Conservation (phyloP, 2,113 vertebrate species). For the Cromileptes altivelis region DNA sequence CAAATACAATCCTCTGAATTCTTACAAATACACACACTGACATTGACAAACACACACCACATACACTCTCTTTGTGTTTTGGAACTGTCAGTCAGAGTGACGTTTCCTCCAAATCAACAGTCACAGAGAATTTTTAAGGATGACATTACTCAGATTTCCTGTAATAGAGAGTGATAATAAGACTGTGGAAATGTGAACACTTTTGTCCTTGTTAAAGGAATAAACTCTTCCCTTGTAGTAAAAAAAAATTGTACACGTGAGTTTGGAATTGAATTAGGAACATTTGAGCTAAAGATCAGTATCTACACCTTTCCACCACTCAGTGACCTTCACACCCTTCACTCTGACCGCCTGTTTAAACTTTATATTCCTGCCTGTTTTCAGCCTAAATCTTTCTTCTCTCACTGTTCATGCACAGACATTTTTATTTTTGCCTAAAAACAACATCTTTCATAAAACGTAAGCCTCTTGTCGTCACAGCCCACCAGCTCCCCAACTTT, state of each 20-base stretch:
- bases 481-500: slow-evolving; percentile 15
- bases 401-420: background rate
- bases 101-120: slow-evolving; percentile 2
- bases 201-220: background rate
- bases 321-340: background rate
- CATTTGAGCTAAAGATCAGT: background rate
- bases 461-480: slow-evolving; percentile 4
- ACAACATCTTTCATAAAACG: background rate
- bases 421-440: background rate
- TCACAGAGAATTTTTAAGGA: slow-evolving; percentile 1
- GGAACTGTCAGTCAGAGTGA: background rate
- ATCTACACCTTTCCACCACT: background rate
- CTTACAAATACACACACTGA: background rate
- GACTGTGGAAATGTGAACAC: background rate
- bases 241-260: background rate
- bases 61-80: background rate
- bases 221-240: background rate
- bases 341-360: background rate
- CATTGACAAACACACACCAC: background rate
- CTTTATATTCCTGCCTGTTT: background rate
- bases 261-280: background rate
- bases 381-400: background rate
- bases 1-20: background rate
- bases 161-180: background rate
- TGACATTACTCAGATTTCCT: background rate